Evolutionary conservation across 2,888 invertebrate genomes (phyloP), one percentile per base, ranked within the genome.

Genomic region (Drosophila paucipuncta): DNA sequence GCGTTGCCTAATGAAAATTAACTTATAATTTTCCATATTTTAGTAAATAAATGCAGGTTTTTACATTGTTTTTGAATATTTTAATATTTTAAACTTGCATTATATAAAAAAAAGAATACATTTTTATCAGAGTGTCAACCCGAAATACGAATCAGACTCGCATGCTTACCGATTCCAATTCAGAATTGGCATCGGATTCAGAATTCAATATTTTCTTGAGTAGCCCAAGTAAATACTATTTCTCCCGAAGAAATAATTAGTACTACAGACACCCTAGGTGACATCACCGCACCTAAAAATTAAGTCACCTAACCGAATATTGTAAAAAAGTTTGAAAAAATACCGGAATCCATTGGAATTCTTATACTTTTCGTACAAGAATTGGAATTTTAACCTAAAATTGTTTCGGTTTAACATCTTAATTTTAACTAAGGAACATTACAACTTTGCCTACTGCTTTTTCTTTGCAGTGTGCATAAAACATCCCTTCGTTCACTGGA

Each of bases 401-500:
- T 22, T 41, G 1, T 7, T 47, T 16, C 7, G 2, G 10, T 1
- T 18, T 5, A 0, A 10, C 3, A 18, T 28, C 5, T 0, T 6
- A 28, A 28, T 10, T 31, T 53, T 10, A 9, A 37, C 22, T 13
- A 6, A 43, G 2, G 16, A 28, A 1, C n/a, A 37, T 25, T 37
- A 43, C 35, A 49, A 28, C 9, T 57, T 43, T 37, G 7, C 22
- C 41, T 31, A 18, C 31, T 50, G 28, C 28, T 37, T 35, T 33
- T n/a, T 9, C 13, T 47, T 22, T 71, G 49, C 31, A 11, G 52
- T 71, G 37, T 31, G 28, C 10, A 28, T 50, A 31, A 54, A 63
- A 53, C 53, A 28, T 58, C 9, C 5, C 31, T 54, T 35, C 64
- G 35, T 58, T 57, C 25, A 50, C 78, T 83, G 76, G 70, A 74